phyloP scores from a whole-genome alignment of 2,797 vertebrate species.

The Crenuchus spilurus region DNA sequence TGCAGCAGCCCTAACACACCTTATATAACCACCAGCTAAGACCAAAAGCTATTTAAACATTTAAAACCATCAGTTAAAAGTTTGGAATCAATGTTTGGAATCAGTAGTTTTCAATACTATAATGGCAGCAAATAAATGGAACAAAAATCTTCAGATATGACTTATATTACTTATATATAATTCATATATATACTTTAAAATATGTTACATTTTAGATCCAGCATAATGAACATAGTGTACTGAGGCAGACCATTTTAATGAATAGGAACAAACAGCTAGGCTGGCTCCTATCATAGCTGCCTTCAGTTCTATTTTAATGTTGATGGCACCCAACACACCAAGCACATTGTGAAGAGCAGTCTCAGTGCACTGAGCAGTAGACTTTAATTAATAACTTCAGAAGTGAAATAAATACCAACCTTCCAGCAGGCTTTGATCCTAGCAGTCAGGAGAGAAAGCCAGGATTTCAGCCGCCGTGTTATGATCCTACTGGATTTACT shows the following conservation, averaged over 20 bases:
- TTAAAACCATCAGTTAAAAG: no score
- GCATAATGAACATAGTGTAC: no score
- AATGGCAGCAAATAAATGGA: no score
- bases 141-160: no score
- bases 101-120: no score
- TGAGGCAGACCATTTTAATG: conserved; percentile 14
- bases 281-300: background rate
- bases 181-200: no score
- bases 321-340: conserved; percentile 11
- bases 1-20: background rate
- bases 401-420: conserved; percentile 19
- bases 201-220: no score
- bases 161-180: no score
- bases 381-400: conserved; percentile 28
- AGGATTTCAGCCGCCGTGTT: background rate
- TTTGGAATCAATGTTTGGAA: no score
- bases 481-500: background rate
- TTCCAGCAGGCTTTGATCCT: conserved; percentile 12
- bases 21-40: no score
- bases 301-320: conserved; percentile 30
- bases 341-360: conserved; percentile 20
- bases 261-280: conserved; percentile 31
- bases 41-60: no score
- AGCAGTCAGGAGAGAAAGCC: background rate
- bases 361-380: conserved; percentile 17